Conservation (phyloP, 2,888 invertebrate genomes). For the Lepidocyrtinus sp. region DNA sequence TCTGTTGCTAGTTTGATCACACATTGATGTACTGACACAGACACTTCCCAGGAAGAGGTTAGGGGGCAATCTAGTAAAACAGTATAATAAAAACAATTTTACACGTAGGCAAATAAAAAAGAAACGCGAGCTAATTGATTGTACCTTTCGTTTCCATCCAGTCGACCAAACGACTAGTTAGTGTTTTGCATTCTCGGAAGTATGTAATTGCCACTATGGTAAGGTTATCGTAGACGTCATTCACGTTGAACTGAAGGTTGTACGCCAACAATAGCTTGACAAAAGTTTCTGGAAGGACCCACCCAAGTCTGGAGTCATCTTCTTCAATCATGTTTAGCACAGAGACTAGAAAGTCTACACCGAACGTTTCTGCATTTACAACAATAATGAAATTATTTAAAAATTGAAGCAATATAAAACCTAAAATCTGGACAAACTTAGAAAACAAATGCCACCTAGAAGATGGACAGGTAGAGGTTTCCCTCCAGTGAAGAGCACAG, state of each 20-base stretch:
- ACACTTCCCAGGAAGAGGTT: constrained; percentile 24
- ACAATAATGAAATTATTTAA: no score
- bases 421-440: no score
- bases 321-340: constrained; percentile 17
- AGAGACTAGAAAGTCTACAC: constrained; percentile 1
- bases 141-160: constrained; percentile 16
- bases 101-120: no score
- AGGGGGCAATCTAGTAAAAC: constrained; percentile 19
- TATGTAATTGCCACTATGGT: background rate
- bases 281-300: constrained; percentile 18
- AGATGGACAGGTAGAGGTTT: constrained; percentile 11
- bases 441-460: no score
- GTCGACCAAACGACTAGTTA: constrained; percentile 16
- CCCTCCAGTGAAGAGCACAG: constrained; percentile 22
- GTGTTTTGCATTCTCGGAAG: background rate
- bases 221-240: constrained; percentile 23
- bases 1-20: constrained; percentile 17
- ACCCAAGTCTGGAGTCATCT: constrained; percentile 17
- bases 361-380: constrained; percentile 24
- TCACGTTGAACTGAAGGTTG: constrained; percentile 7
- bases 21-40: constrained; percentile 23
- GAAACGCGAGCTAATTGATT: no score
- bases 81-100: no score
- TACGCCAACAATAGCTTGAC: constrained; percentile 8
- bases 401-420: background rate